Percentiles rank a stretch among this genome's conserved stretches.
phyloP scores from a whole-genome alignment of 2,888 invertebrate species.

The Acanthosoma haemorrhoidale region DNA sequence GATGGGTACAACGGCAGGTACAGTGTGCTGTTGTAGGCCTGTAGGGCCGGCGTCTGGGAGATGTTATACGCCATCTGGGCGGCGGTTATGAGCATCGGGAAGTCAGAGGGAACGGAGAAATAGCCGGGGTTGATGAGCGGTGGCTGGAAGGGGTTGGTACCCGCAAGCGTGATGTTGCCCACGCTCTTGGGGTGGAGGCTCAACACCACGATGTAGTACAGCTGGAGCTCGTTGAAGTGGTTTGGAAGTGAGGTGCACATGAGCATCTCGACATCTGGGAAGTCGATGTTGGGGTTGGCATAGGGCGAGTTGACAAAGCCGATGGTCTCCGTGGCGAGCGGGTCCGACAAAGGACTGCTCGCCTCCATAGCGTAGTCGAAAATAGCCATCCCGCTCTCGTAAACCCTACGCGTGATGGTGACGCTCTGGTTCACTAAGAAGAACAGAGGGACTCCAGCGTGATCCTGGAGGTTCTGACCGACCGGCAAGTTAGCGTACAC shows the following conservation, averaged over 20 bases:
- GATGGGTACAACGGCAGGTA: constrained; percentile 35
- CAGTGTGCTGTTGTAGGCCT: constrained; percentile 37
- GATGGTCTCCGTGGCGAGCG: constrained; percentile 23
- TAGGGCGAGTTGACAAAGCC: constrained; percentile 24
- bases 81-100: constrained; percentile 42
- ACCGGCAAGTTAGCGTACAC: constrained; percentile 46
- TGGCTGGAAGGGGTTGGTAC: constrained; percentile 43
- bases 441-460: constrained; percentile 18
- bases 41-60: constrained; percentile 39
- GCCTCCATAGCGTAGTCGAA: constrained; percentile 18
- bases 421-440: constrained; percentile 13
- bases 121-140: constrained; percentile 53
- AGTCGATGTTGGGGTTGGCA: neutral
- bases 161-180: constrained; percentile 15
- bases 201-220: constrained; percentile 4
- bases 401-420: neutral
- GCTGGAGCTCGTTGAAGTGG: constrained; percentile 13
- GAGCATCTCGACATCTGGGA: constrained; percentile 27
- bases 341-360: neutral
- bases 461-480: constrained; percentile 46
- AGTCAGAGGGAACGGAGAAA: constrained; percentile 47
- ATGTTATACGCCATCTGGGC: constrained; percentile 40
- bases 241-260: constrained; percentile 9
- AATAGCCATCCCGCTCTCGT: constrained; percentile 13
- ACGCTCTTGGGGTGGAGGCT: constrained; percentile 16